Base-by-base conservation (phyloP, 23 tunicate species). In the Halocynthia roretzi region DNA sequence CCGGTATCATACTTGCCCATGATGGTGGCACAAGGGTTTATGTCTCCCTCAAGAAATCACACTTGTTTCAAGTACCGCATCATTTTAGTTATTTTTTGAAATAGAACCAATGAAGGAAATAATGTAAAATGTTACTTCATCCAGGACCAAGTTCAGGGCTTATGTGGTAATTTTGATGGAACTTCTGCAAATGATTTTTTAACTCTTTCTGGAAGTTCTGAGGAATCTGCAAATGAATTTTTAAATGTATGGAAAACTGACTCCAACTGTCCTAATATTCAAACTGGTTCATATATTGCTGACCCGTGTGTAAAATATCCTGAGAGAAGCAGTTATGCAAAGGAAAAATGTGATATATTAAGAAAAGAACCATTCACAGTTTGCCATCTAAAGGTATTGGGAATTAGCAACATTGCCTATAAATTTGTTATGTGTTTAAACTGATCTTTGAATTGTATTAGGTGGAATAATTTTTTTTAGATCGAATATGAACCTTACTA, bases 1-100 rank as follows among this genome's bases (percentile, higher is more conserved):
- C 62, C 20, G 96, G 96, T 6, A 22, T 89, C 52, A 89, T 82
- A 19, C 56, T 89, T 15, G 56, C 81, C 8, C 68, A 83, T 76
- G 89, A 79, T 53, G 72, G 75, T 50, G 82, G 76, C 23, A 83
- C 84, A 7, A 56, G 85, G 31, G 67, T 89, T 74, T 74, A 83
- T 68, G 62, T 89, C 44, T 31, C 44, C 4, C 44, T 31, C 44
- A 31, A 31, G 44, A 31, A 31, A 31, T 31, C 44, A 31, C 44
- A 31, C 44, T 0, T 31, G 44, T 31, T 31, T 31, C 44, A 31
- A 4, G 44, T 31, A 31, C 44, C 4, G 44, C 44, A 31, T 31
- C 44, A 31, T 31, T 31, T 31, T 31, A 31, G 44, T 31, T 31
- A 31, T 31, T 31, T 31, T 31, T 31, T 31, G 4, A 31, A 31